Base-by-base conservation (phyloP, 2,888 invertebrate species). In the Vandiemenella viatica region DNA sequence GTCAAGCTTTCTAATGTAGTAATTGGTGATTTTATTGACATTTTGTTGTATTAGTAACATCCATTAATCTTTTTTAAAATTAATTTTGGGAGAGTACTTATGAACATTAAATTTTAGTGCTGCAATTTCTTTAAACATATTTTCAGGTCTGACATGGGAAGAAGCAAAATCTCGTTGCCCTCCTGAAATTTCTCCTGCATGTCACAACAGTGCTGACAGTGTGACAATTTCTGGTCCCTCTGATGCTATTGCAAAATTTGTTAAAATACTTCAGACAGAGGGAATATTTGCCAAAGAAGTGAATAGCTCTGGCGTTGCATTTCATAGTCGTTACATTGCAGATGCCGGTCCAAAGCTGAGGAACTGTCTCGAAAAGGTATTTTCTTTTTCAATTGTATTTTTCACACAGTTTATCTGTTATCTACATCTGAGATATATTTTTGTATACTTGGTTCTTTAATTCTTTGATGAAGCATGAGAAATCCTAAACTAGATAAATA, bases 151-250 rank as follows among this genome's bases (percentile, higher is more conserved):
- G 18, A 79, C 83, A 51, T 93, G 92, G 91, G 85, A 86, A 59
- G 82, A 89, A 58, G 77, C 80, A 47, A 74, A 74, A 59, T 69
- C 69, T 57, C 75, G 80, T 47, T 82, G 87, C 59, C 90, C 93
- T 16, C 65, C 78, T 22, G 88, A 80, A 59, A 74, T 95, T 15
- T 77, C 75, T 59, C 83, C 90, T 10, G 95, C 95, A 44, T 98
- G 97, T 65, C 93, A 97, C 71, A 98, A 98, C 69, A 82, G 92
- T 51, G 75, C 71, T 53, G 95, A 97, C 65, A 92, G 88, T 58
- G 93, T 96, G 7, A 93, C 96, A 13, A 73, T 97, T 54, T 96
- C 96, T 4, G 97, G 96, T 0, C 88, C 90, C 1, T 75, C 76
- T 37, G 75, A 71, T 1, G 74, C 78, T 1, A 72, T 91, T 7